phyloP scores from a whole-genome alignment of 2,888 invertebrate genomes.

The Aphidoletes aphidimyza region DNA sequence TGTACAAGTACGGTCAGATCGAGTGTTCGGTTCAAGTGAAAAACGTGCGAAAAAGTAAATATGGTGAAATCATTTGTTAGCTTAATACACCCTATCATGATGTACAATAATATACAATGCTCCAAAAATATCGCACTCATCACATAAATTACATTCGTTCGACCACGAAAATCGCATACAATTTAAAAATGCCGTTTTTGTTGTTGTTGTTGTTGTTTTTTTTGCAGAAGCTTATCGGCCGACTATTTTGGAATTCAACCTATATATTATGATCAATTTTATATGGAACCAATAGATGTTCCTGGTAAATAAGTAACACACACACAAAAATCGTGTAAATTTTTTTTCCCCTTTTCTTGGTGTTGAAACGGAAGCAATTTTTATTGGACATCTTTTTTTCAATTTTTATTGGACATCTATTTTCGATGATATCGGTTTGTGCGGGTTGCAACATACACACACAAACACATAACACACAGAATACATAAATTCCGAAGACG shows the following conservation, averaged over 20 bases:
- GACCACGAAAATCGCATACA: too few relatives aligned
- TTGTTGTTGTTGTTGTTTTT: neutral
- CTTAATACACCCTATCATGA: too few relatives aligned
- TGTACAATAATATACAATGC: too few relatives aligned
- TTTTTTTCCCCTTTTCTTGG: neutral
- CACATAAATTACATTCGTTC: too few relatives aligned
- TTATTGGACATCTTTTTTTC: neutral
- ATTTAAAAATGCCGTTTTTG: neutral
- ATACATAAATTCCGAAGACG: conserved; percentile 73
- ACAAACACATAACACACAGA: conserved; percentile 17
- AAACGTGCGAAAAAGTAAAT: conserved; percentile 55
- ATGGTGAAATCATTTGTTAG: neutral
- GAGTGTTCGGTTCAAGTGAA: neutral
- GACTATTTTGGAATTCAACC: conserved; percentile 52
- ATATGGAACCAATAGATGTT: conserved; percentile 55
- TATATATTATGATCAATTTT: conserved; percentile 44
- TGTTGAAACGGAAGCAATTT: neutral
- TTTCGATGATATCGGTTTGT: neutral
- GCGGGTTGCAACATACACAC: too few relatives aligned
- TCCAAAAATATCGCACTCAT: too few relatives aligned
- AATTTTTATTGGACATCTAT: neutral
- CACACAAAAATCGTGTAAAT: neutral
- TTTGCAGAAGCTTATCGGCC: conserved; percentile 42
- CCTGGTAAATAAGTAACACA: conserved; percentile 30
- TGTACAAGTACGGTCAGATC: neutral